Percentiles rank a stretch among this genome's conserved stretches.
phyloP scores from a whole-genome alignment of 92 coral and sea anemone species.

The Porites lobata region DNA sequence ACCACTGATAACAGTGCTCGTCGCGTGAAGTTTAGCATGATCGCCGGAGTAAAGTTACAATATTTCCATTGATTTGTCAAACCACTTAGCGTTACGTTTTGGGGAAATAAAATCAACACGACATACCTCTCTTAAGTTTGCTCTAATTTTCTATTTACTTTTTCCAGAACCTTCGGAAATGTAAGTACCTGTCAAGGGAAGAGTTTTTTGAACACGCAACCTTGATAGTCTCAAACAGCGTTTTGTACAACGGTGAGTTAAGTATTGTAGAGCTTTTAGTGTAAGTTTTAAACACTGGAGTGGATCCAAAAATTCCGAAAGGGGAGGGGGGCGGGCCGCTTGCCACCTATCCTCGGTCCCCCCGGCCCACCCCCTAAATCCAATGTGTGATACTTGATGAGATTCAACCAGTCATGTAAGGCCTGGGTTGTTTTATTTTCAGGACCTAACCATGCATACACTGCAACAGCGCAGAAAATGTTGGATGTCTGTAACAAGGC shows the following conservation, averaged over 20 bases:
- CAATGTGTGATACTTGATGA: no score
- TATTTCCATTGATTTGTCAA: neutral
- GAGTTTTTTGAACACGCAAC: conserved; percentile 87
- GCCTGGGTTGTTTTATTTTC: neutral
- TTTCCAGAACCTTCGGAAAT: conserved; percentile 85
- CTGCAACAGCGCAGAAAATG: conserved; percentile 94
- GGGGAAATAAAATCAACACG: neutral
- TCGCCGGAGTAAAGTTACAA: neutral
- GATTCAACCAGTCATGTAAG: no score
- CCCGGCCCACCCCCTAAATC: no score
- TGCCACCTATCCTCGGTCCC: no score
- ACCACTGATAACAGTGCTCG: neutral
- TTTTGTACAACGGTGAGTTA: conserved; percentile 90
- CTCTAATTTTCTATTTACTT: neutral
- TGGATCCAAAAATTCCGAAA: no score
- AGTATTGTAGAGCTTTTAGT: no score
- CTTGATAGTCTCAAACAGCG: conserved; percentile 89
- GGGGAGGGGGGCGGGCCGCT: no score
- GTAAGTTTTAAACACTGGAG: no score
- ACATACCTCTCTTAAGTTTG: neutral
- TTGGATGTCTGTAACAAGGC: conserved; percentile 84
- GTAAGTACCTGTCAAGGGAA: conserved; percentile 87
- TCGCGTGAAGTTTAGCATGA: neutral
- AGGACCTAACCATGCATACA: conserved; percentile 87
- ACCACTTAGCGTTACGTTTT: neutral